phyloP scores from a whole-genome alignment of 2,797 vertebrate species.

The Sebastes iracundus region DNA sequence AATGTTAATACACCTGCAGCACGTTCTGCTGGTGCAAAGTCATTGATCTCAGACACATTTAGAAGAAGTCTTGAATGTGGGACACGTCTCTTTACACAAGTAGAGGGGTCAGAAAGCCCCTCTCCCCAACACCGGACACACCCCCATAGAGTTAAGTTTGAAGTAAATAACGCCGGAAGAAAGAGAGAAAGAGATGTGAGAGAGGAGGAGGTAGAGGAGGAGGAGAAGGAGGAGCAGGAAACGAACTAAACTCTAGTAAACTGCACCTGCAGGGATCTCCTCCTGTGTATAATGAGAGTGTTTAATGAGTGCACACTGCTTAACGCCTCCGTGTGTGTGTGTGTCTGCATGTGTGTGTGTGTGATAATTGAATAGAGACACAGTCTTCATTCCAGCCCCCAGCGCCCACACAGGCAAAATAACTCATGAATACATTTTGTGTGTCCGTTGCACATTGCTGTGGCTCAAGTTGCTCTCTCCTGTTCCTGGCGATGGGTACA shows the following conservation, averaged over 20 bases:
- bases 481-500: slow-evolving; percentile 24
- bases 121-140: background rate
- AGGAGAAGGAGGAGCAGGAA: slow-evolving; percentile 69
- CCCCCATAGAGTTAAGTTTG: slow-evolving; percentile 5
- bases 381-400: slow-evolving; percentile 69
- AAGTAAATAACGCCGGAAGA: slow-evolving; percentile 53
- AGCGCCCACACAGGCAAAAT: slow-evolving; percentile 63
- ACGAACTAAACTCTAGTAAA: slow-evolving; percentile 78
- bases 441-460: slow-evolving; percentile 53
- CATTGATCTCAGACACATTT: background rate
- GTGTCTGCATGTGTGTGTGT: background rate
- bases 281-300: slow-evolving; percentile 82
- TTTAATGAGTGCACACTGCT: slow-evolving; percentile 84
- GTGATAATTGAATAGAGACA: slow-evolving; percentile 83
- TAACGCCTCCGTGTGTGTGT: slow-evolving; percentile 57
- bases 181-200: slow-evolving; percentile 18
- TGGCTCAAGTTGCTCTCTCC: slow-evolving; percentile 64
- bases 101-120: slow-evolving; percentile 15
- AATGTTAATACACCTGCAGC: slow-evolving; percentile 24
- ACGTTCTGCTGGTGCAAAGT: background rate
- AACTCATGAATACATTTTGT: slow-evolving; percentile 76
- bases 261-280: slow-evolving; percentile 81
- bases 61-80: background rate
- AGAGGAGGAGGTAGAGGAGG: slow-evolving; percentile 21
- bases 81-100: background rate